These are phyloP conservation scores for Galaxea fascicularis DNA, from an alignment of 92 coral and sea anemone genomes.

Conservation along the genomic window DNA sequence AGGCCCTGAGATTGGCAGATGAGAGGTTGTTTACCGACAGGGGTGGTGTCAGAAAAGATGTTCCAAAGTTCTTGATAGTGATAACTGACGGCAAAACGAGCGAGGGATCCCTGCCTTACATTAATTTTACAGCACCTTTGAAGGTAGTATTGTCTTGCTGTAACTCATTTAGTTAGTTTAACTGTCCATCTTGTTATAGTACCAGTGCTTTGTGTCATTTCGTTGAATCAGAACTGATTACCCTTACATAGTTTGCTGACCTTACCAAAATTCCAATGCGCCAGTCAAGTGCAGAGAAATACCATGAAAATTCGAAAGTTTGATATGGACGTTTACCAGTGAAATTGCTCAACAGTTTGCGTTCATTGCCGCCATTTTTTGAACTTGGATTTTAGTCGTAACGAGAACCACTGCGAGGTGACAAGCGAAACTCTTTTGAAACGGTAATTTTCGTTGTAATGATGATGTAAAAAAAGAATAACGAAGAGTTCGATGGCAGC, in stretches of 20 bases:
- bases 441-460: too few species aligned
- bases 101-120: slow-evolving; percentile 72
- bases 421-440: too few species aligned
- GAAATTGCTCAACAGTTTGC: too few species aligned
- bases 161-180: neutral
- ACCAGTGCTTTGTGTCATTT: neutral
- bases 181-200: neutral
- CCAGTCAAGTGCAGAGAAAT: too few species aligned
- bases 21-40: slow-evolving; percentile 75
- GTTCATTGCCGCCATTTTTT: too few species aligned
- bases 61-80: slow-evolving; percentile 82
- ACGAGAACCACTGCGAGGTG: too few species aligned
- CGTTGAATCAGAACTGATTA: neutral
- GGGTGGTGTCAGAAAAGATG: slow-evolving; percentile 86
- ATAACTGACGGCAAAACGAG: slow-evolving; percentile 76
- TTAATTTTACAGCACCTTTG: slow-evolving; percentile 70
- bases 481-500: neutral
- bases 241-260: too few species aligned
- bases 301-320: too few species aligned
- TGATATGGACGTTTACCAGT: too few species aligned
- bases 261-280: too few species aligned
- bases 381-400: too few species aligned
- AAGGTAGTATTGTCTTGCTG: slow-evolving; percentile 53
- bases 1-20: slow-evolving; percentile 75
- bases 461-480: too few species aligned